Evolutionary conservation across 2,113 vertebrate genomes (phyloP).

Genomic region (Vimba vimba): DNA sequence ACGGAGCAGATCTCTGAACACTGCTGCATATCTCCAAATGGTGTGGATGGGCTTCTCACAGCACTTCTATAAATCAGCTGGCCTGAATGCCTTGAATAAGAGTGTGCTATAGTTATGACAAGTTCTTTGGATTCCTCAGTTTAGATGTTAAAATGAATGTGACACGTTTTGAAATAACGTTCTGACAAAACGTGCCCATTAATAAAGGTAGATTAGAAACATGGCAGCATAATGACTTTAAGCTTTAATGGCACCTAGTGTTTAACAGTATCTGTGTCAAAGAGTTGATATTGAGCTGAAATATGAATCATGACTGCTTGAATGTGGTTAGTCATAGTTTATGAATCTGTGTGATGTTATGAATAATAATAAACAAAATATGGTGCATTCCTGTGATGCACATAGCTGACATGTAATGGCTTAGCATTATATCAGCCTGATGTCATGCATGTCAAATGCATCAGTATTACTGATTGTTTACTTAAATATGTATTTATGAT

Average conservation of each 20-base stretch:
- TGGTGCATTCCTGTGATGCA: conserved; percentile 22
- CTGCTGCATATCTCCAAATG: conserved; percentile 17
- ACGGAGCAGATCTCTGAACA: conserved; percentile 12
- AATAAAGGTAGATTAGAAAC: not conserved
- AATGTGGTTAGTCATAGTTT: not conserved
- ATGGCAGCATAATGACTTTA: conserved; percentile 29
- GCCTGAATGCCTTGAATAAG: conserved; percentile 27
- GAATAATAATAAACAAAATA: not conserved
- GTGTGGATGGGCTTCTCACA: conserved; percentile 22
- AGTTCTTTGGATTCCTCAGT: conserved; percentile 4
- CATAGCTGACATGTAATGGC: conserved; percentile 4
- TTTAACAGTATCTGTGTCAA: conserved; percentile 8
- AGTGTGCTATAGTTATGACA: conserved; percentile 25
- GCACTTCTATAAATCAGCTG: conserved; percentile 38
- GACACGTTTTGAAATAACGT: not conserved
- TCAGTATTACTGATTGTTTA: not conserved
- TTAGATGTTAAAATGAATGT: not conserved
- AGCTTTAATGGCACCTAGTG: conserved; percentile 1
- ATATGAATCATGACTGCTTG: not conserved
- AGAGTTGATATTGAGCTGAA: conserved; percentile 21
- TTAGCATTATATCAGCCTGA: not conserved
- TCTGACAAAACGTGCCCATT: not conserved
- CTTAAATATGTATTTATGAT: not conserved
- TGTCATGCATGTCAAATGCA: not conserved
- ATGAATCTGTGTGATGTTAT: not conserved